Conservation (phyloP, 2,888 invertebrate species). For the Allacma fusca region DNA sequence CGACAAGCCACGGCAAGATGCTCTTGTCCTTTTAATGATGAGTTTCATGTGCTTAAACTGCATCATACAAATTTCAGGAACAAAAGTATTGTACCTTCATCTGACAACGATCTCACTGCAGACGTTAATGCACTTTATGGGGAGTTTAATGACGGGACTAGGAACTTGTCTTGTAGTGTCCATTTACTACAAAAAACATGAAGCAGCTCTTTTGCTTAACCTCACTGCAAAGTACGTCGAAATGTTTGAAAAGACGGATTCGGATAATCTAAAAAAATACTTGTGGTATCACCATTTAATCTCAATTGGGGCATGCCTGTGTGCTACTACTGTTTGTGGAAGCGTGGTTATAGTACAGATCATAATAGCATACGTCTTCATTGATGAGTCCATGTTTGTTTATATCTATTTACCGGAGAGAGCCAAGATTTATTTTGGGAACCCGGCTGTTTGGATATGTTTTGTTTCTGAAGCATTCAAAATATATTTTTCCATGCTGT, state of each 20-base stretch:
- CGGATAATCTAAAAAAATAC: background rate
- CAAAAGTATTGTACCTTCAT: background rate
- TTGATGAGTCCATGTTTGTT: constrained; percentile 13
- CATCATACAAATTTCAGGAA: background rate
- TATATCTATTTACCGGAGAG: background rate
- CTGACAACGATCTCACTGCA: background rate
- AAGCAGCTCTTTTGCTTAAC: background rate
- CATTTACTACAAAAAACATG: background rate
- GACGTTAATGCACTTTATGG: constrained; percentile 3
- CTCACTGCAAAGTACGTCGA: background rate
- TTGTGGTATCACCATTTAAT: background rate
- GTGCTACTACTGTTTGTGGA: background rate
- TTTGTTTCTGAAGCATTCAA: background rate
- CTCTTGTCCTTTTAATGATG: no score
- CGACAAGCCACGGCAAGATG: no score
- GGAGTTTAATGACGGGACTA: background rate
- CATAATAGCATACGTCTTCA: background rate
- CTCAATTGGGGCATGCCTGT: background rate
- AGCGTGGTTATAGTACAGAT: background rate
- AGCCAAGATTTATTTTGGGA: background rate
- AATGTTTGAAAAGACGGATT: background rate
- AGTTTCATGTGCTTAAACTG: background rate
- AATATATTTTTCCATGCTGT: background rate
- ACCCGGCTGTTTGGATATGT: background rate
- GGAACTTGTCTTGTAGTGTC: background rate